These are phyloP conservation scores for Eupleurogrammus muticus DNA, from an alignment of 2,797 vertebrate genomes.

Conservation along the genomic window DNA sequence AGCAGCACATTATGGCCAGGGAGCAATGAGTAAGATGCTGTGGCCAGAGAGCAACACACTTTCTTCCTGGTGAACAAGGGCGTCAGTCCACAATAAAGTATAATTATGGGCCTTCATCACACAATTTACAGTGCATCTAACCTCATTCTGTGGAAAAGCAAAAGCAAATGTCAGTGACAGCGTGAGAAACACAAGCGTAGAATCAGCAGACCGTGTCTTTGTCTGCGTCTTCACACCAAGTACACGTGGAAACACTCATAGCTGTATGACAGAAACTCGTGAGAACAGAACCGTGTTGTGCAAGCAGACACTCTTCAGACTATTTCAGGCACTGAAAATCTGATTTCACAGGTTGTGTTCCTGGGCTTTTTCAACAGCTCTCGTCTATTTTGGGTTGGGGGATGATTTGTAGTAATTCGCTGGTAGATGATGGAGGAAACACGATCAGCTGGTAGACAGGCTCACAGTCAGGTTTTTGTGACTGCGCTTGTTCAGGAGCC, in stretches of 20 bases:
- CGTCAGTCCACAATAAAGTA: neutral
- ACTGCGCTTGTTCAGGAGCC: conserved; percentile 33
- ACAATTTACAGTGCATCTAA: neutral
- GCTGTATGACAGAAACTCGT: conserved; percentile 13
- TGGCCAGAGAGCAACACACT: too few species aligned
- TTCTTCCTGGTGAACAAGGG: too few species aligned
- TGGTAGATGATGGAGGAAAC: conserved; percentile 41
- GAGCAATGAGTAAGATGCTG: too few species aligned
- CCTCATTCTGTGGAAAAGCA: neutral
- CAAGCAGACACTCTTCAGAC: conserved; percentile 37
- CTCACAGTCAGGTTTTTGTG: conserved; percentile 51
- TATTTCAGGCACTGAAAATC: conserved; percentile 52
- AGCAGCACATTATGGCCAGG: too few species aligned
- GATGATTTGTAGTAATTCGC: conserved; percentile 52
- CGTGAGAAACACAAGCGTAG: conserved; percentile 20
- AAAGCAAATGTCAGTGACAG: conserved; percentile 7
- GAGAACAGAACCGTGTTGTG: conserved; percentile 46
- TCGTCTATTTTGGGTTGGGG: conserved; percentile 49
- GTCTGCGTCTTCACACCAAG: conserved; percentile 43
- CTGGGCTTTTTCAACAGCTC: conserved; percentile 33
- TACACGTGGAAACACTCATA: conserved; percentile 21
- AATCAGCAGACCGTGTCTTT: conserved; percentile 18
- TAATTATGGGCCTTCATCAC: neutral
- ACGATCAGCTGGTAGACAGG: conserved; percentile 48
- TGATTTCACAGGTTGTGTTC: conserved; percentile 66